Evolutionary conservation across 2,888 invertebrate species (phyloP), one percentile per base, ranked within the genome.

Genomic region (Hyppa rectilinea): DNA sequence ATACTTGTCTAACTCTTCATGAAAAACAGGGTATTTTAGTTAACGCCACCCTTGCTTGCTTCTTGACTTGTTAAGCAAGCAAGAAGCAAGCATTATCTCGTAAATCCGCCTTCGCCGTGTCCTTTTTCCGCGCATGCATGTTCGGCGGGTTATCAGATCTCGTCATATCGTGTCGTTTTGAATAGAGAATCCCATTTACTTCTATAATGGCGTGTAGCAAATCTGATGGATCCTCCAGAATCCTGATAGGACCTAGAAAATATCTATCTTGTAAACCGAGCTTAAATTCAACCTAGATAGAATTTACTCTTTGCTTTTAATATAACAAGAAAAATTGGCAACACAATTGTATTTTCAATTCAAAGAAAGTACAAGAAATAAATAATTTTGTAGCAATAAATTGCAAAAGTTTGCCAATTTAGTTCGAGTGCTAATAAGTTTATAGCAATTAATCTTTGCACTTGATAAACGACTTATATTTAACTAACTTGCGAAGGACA

Each of bases 101-200:
- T 38, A 17, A n/a, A 38, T 45, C 34, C 38, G 26, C 9, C 7
- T 34, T 4, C 55, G 9, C 26, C 10, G n/a, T 45, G 50, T 36
- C 12, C 40, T 10, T 29, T 49, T 65, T 55, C 66, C 20, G 31
- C 23, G 34, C 29, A n/a, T 59, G 29, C 53, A 52, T 36, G n/a
- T 67, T 50, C 34, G 29, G 17, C 47, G 50, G 34, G 72, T 71
- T 76, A 82, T 71, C 71, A 31, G 23, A 53, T 75, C 70, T 62
- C 47, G 49, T 71, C 66, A 65, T 58, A 65, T 80, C 53, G 26
- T 40, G 0, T 17, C n/a, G 26, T 29, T 38, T 10, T 71, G 75
- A 78, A 85, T 59, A n/a, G 69, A 38, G 29, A 20, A 73, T n/a
- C 70, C 73, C 59, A 82, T 83, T 85, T 76, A 72, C 77, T 58